Percentiles rank a stretch among this genome's conserved stretches.
Conservation (phyloP, 2,888 invertebrate species). For the Patella pellucida region DNA sequence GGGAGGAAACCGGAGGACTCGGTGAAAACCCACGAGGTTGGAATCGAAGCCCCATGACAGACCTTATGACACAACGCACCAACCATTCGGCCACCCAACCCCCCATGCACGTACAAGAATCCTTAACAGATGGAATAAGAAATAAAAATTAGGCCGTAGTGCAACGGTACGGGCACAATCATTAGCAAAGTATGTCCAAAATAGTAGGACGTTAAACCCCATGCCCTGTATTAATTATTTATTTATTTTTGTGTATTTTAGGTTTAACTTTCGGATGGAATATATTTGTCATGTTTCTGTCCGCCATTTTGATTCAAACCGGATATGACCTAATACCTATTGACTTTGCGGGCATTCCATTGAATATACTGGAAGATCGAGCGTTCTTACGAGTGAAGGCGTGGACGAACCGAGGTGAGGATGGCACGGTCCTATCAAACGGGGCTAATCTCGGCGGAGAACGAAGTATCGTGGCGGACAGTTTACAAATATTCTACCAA, state of each 20-base stretch:
- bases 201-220: background rate
- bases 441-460: slow-evolving; percentile 11
- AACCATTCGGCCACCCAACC: no score
- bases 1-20: no score
- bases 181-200: background rate
- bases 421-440: background rate
- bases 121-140: no score
- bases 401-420: slow-evolving; percentile 33
- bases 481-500: slow-evolving; percentile 31
- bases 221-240: background rate
- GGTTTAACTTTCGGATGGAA: slow-evolving; percentile 20
- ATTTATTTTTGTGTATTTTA: slow-evolving; percentile 16
- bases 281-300: slow-evolving; percentile 24
- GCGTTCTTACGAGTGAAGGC: slow-evolving; percentile 41
- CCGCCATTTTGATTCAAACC: slow-evolving; percentile 27
- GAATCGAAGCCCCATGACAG: no score
- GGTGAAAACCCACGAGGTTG: no score
- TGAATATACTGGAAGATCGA: slow-evolving; percentile 37
- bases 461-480: slow-evolving; percentile 17
- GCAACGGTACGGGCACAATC: background rate
- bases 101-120: no score
- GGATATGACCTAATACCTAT: slow-evolving; percentile 44
- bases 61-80: no score
- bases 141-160: slow-evolving; percentile 17
- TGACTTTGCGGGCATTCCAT: slow-evolving; percentile 35